phyloP scores from a whole-genome alignment of 2,888 invertebrate genomes.

The Nezara viridula region DNA sequence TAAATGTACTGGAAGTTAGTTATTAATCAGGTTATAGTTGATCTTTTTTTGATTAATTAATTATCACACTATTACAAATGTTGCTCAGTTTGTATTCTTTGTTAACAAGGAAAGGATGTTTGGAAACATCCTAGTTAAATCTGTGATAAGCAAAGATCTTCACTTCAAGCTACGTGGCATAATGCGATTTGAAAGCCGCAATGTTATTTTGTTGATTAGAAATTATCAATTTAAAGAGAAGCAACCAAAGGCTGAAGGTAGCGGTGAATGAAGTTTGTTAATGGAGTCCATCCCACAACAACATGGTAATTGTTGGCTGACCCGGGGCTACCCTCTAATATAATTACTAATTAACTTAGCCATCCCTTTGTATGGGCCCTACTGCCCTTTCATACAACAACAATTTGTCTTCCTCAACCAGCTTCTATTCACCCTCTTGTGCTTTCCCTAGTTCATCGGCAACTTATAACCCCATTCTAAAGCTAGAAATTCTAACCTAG shows the following conservation, averaged over 20 bases:
- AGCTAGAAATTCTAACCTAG: neutral
- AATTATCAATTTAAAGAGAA: neutral
- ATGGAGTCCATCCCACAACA: neutral
- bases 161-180: no score
- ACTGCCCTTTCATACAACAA: slow-evolving; percentile 41
- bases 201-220: neutral
- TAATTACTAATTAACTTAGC: slow-evolving; percentile 57
- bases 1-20: no score
- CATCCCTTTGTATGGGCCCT: slow-evolving; percentile 46
- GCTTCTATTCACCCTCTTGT: slow-evolving; percentile 21
- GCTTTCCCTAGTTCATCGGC: neutral
- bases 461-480: neutral
- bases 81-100: no score
- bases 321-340: slow-evolving; percentile 52
- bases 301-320: slow-evolving; percentile 50
- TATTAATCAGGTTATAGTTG: no score
- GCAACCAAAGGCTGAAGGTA: neutral
- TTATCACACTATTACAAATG: no score
- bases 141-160: no score
- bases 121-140: no score
- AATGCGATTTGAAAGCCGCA: no score
- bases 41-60: no score
- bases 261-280: neutral
- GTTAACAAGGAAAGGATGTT: no score
- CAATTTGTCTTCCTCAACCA: slow-evolving; percentile 41